Percentiles rank a stretch among this genome's conserved stretches.
Conservation (phyloP, 2,113 vertebrate species). For the Capricornis sumatraensis region DNA sequence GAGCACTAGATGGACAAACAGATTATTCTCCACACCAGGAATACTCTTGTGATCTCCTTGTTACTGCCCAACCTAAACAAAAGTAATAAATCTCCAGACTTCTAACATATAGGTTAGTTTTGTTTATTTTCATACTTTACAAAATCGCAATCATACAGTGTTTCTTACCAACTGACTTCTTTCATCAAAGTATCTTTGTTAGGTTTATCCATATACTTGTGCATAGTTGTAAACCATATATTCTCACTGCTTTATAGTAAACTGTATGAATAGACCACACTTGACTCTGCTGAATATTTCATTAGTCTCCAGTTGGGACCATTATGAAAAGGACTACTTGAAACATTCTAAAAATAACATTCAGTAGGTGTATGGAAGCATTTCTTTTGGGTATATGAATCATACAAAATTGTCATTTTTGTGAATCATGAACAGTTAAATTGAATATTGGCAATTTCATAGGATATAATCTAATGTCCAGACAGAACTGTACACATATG, state of each 20-base stretch:
- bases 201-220: not conserved
- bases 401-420: not conserved
- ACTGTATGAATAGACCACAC: not conserved
- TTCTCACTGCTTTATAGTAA: not conserved
- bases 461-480: not conserved
- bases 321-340: not conserved
- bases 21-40: fast-evolving
- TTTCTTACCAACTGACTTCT: not conserved
- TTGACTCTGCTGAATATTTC: not conserved
- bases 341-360: not conserved
- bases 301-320: not conserved
- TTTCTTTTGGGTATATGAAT: not conserved
- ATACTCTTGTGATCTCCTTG: not conserved
- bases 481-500: not conserved
- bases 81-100: not conserved
- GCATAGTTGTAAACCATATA: not conserved
- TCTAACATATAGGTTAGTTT: not conserved
- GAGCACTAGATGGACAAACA: not conserved
- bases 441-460: not conserved
- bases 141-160: not conserved
- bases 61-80: not conserved
- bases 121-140: not conserved
- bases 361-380: not conserved
- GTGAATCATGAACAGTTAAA: not conserved
- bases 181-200: not conserved